Evolutionary conservation across 2,797 vertebrate species (phyloP), one percentile per base, ranked within the genome.

Genomic region (Champsocephalus gunnari): DNA sequence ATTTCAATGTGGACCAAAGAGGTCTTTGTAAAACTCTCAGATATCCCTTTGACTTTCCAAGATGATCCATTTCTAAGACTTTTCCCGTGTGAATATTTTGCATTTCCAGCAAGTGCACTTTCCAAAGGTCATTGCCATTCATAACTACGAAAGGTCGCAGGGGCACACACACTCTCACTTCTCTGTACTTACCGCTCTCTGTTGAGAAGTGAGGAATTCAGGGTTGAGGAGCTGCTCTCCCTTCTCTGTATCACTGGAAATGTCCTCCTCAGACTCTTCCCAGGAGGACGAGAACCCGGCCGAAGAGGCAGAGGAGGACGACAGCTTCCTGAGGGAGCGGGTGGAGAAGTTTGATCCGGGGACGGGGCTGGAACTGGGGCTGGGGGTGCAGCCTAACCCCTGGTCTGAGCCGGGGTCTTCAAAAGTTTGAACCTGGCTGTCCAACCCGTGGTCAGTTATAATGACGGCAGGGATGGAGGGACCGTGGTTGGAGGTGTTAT

Each of bases 251-350:
- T 99, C 98, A 0, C 98, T 99, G 89, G 98, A 99, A 62, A 98
- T 95, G 77, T 99, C 98, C 59, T 99, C 98, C 86, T 99, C 98
- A 0, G 98, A 99, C 85, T 99, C 98, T 57, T 99, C 98, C 94
- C 96, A 99, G 59, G 98, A 99, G 0, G 98, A 99, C 57, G 98
- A 99, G 92, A 99, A 99, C 24, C 98, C 98, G 0, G 98, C 97
- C 9, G 98, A 99, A 63, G 98, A 99, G 8, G 97, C 95, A 0
- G 98, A 99, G n/a, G 98, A 99, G 0, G 98, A 99, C 0, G 98
- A 99, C 74, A 99, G 94, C 87, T 99, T 99, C 84, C 98, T 93
- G 71, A 96, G 83, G 0, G 94, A 92, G 75, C 95, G 88, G 56
- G 13, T 82, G 54, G 94, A 75, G 55, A 88, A 83, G 83, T 87